Evolutionary conservation across 2,797 vertebrate species (phyloP).

Genomic region (Sphenodon punctatus): DNA sequence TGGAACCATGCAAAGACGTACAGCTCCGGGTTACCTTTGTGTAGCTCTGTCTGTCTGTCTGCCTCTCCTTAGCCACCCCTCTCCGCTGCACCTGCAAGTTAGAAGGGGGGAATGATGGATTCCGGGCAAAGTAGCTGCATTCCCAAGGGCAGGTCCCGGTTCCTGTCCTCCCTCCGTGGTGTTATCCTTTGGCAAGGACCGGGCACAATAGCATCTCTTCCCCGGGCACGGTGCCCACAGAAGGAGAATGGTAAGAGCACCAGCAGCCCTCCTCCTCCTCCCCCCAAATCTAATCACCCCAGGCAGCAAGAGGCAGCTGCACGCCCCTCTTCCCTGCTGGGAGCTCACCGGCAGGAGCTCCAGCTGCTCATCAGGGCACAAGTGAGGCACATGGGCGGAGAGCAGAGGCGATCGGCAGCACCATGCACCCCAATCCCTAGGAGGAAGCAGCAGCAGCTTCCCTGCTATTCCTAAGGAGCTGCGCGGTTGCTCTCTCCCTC

Average conservation of each 20-base stretch:
- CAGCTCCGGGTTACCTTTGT: conserved; percentile 1
- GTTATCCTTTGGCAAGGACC: conserved; percentile 77
- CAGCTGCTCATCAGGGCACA: neutral
- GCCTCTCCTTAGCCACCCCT: neutral
- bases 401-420: neutral
- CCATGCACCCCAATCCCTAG: neutral
- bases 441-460: neutral
- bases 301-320: neutral
- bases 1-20: neutral
- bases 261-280: neutral
- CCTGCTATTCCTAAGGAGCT: neutral
- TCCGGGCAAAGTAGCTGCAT: conserved; percentile 25
- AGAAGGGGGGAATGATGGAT: neutral
- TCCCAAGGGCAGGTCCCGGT: conserved; percentile 12
- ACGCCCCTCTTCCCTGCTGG: neutral
- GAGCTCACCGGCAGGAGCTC: neutral
- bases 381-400: neutral
- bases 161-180: conserved; percentile 54
- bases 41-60: conserved; percentile 17
- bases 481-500: neutral
- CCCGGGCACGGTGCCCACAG: no score
- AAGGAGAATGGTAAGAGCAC: no score
- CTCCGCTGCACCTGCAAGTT: conserved; percentile 2
- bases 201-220: conserved; percentile 56
- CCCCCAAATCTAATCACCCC: neutral